Base-by-base conservation (phyloP, 1,140 invertebrate genomes). In the Nixonia krombeini region DNA sequence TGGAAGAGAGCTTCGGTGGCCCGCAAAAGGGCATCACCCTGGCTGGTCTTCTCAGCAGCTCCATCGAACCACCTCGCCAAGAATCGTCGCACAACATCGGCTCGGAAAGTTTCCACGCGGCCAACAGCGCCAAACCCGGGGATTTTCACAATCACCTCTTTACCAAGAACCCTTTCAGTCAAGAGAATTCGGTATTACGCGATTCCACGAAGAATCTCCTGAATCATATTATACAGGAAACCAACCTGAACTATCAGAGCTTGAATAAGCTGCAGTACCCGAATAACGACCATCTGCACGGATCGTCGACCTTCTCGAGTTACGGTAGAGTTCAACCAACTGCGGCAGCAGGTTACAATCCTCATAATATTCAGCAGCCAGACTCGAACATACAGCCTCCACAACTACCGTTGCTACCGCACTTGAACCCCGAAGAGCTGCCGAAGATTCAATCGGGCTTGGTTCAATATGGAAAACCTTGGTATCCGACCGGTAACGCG, bases 1-100 rank as follows among this genome's bases (percentile, higher is more conserved):
- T 75, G 0, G 72, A 73, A 7, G 75, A 78, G 4, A 77, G 66
- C 58, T 81, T 79, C 29, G 63, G 72, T 9, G 70, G 67, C 0
- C 63, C 72, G 0, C 50, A 62, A 5, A 77, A 76, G n/a, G 70
- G 58, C 6, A 62, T 55, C 35, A 66, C 45, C 8, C 21, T 74
- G 7, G 12, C 35, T 23, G 23, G 46, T 31, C 44, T 59, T 1
- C 53, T 69, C 4, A 66, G 51, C 33, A 50, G 33, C 12, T 57
- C 56, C 0, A 38, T 63, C 25, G 62, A 66, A 17, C 62, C 51
- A 15, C 49, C 62, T 0, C 44, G 37, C 1, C 38, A 51, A 40
- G 61, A 40, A 18, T 1, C 10, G 4, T 2, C 23, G 16, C 59
- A 47, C 5, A 47, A 26, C 13, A 50, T 45, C 23, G 47, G 23